phyloP scores from a whole-genome alignment of 2,113 vertebrate genomes.

The Tyrannus savana region DNA sequence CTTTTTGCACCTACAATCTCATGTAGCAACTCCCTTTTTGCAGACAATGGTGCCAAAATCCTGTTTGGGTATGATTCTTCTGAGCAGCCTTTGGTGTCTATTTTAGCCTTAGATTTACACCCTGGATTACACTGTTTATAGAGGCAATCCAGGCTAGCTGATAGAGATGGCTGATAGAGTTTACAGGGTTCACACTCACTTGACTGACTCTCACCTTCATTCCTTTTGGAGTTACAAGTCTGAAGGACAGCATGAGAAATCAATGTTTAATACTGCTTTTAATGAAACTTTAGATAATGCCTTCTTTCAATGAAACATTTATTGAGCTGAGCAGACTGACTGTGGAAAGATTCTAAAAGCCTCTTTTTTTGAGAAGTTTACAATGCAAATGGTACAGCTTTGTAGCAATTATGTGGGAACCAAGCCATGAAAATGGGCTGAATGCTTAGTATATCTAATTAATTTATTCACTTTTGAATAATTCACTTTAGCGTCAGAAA shows the following conservation, averaged over 20 bases:
- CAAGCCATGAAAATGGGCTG: neutral
- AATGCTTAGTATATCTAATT: neutral
- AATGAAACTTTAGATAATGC: neutral
- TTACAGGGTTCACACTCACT: neutral
- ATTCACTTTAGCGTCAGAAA: neutral
- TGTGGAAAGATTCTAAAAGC: neutral
- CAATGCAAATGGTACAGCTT: neutral
- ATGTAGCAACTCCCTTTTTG: neutral
- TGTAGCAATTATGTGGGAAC: neutral
- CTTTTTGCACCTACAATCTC: neutral
- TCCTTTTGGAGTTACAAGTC: neutral
- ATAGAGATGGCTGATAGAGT: neutral
- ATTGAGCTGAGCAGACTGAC: neutral
- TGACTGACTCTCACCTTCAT: neutral
- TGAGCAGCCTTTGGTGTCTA: neutral
- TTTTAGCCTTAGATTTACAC: neutral
- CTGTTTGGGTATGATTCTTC: neutral
- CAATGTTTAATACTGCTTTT: neutral
- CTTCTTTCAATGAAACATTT: neutral
- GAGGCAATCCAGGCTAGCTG: neutral
- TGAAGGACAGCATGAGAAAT: neutral
- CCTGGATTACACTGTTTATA: neutral
- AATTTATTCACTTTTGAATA: slow-evolving; percentile 29
- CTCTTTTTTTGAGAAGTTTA: neutral
- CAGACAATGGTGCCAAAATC: neutral